Conservation (phyloP, 2,888 invertebrate species). For the Eristalinus sepulchralis region DNA sequence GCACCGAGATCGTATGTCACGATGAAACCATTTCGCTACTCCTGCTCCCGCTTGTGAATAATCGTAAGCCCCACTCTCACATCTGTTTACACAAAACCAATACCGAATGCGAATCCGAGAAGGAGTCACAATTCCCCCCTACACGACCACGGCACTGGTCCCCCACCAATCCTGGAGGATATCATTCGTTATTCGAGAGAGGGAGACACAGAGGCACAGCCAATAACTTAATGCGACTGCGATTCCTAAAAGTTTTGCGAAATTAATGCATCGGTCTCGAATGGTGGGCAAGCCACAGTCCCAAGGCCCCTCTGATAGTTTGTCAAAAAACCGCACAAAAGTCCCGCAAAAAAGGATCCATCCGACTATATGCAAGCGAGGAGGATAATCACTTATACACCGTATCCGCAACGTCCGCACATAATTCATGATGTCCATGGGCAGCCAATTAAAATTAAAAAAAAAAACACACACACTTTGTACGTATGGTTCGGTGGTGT, state of each 20-base stretch:
- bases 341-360: background rate
- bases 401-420: background rate
- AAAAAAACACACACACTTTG: background rate
- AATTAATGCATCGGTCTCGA: background rate
- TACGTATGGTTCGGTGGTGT: background rate
- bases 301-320: background rate
- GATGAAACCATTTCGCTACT: background rate
- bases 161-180: background rate
- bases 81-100: background rate
- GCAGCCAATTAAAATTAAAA: constrained; percentile 3
- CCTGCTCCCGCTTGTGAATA: background rate
- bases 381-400: background rate
- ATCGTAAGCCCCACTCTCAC: background rate
- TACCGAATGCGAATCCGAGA: background rate
- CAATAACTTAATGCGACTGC: constrained; percentile 2
- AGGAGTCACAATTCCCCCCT: background rate
- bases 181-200: no score
- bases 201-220: background rate
- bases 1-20: background rate
- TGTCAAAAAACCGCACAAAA: constrained; percentile 15
- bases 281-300: background rate
- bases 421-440: background rate
- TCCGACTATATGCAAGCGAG: background rate
- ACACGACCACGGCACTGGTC: background rate
- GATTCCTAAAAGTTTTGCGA: background rate